Evolutionary conservation across 1,140 invertebrate species (phyloP), one percentile per base, ranked within the genome.

Genomic region (Dermatophagoides farinae): DNA sequence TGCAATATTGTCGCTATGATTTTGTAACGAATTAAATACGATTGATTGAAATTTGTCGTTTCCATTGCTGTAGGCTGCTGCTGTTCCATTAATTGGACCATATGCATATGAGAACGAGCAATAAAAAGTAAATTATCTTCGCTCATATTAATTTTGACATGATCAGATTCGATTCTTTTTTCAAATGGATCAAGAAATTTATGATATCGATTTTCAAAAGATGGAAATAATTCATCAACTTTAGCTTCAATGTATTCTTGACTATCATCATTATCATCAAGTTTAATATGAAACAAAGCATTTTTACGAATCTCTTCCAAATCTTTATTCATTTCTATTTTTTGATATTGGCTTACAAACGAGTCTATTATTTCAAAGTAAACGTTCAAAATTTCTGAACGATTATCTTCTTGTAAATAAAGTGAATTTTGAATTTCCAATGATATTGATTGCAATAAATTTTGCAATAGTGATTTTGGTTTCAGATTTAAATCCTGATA

Each of bases 241-340:
- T 79, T 70, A 55, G 74, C 72, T 11, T 92, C 79, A 67, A 89
- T 85, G 25, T 76, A 68, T 46, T 79, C 72, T 0, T 81, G 31
- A 31, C 8, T 31, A 31, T 31, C 77, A 47, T 90, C 86, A 63
- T 31, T 31, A 0, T 81, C 77, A 47, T 90, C 86, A 63, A 91
- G 80, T 78, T 51, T 71, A 65, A 55, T 72, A 70, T 60, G 70
- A 69, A 88, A 96, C 11, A 93, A 70, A 66, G 80, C 83, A 52
- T 87, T 82, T 58, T 86, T 80, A 65, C 87, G 83, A 40, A 77
- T 75, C 63, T 83, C 79, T 64, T 80, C 78, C 64, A 75, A 74
- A 64, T 81, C 77, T 23, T 77, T 77, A 49, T 80, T 77, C 57
- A 80, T 76, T 67, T 87, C 78, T 62, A 88, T 81, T 47, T 79